Percentiles rank a stretch among this genome's conserved stretches.
Evolutionary conservation across 2,797 vertebrate genomes (phyloP).

Genomic region (Ptychobarbus kaznakovi): DNA sequence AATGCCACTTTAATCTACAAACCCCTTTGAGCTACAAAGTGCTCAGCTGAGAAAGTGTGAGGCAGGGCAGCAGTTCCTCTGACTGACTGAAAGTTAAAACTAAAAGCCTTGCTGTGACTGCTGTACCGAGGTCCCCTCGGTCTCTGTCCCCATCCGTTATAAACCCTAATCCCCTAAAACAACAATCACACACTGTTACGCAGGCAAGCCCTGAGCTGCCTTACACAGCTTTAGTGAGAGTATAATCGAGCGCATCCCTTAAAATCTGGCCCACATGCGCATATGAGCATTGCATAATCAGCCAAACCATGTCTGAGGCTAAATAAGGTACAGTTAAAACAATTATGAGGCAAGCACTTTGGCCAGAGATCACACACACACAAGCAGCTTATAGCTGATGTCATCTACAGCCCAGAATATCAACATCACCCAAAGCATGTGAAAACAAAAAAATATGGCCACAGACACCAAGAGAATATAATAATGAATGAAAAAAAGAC

Average conservation of each 20-base stretch:
- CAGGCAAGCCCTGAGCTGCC: constrained; percentile 45
- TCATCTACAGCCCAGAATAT: constrained; percentile 49
- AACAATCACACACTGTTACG: constrained; percentile 69
- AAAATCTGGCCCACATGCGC: constrained; percentile 64
- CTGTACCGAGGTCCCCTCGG: constrained; percentile 36
- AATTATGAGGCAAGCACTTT: constrained; percentile 73
- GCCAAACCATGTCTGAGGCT: constrained; percentile 74
- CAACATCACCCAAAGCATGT: constrained; percentile 21
- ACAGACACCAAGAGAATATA: not conserved
- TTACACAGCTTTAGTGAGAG: constrained; percentile 14
- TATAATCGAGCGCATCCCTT: constrained; percentile 8
- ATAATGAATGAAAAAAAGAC: constrained; percentile 10
- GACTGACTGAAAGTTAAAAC: constrained; percentile 6
- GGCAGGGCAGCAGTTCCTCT: not conserved
- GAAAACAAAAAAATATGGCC: not conserved
- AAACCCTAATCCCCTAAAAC: constrained; percentile 74
- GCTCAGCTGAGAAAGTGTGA: constrained; percentile 15
- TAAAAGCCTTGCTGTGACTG: constrained; percentile 29
- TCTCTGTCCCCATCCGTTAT: constrained; percentile 54
- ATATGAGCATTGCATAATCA: constrained; percentile 72
- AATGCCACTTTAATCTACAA: constrained; percentile 3
- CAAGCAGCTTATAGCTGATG: constrained; percentile 50
- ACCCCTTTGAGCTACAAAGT: not conserved
- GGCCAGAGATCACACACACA: constrained; percentile 52
- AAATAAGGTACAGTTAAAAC: constrained; percentile 81